Evolutionary conservation across 2,113 vertebrate genomes (phyloP).

Genomic region (Lycaon pictus): DNA sequence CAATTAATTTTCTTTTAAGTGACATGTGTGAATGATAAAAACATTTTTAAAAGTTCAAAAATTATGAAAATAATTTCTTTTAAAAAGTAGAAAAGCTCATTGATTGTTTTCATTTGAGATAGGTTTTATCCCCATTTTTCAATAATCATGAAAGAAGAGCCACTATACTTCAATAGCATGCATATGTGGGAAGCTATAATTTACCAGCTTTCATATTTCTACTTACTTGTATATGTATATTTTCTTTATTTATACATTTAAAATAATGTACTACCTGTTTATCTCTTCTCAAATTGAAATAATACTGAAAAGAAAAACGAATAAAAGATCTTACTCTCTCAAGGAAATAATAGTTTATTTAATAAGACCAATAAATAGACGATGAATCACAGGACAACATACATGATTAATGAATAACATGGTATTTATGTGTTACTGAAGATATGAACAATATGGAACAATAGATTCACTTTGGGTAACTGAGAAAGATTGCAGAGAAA

Average conservation of each 20-base stretch:
- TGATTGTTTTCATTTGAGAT: background rate
- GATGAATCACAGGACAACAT: background rate
- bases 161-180: background rate
- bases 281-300: background rate
- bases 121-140: background rate
- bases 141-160: background rate
- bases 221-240: background rate
- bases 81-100: background rate
- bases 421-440: background rate
- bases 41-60: background rate
- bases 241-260: background rate
- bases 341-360: background rate
- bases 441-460: background rate
- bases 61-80: background rate
- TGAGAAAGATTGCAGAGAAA: background rate
- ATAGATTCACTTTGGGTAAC: background rate
- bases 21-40: background rate
- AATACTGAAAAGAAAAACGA: background rate
- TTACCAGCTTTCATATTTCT: background rate
- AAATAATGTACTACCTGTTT: background rate
- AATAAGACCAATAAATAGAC: background rate
- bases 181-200: background rate
- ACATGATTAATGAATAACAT: background rate
- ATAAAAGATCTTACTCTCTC: rapidly evolving
- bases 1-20: background rate